A percentile compares a stretch with the other conserved stretches of the same genome.
Conservation (phyloP, 2,113 vertebrate species). For the Plectropomus leopardus region DNA sequence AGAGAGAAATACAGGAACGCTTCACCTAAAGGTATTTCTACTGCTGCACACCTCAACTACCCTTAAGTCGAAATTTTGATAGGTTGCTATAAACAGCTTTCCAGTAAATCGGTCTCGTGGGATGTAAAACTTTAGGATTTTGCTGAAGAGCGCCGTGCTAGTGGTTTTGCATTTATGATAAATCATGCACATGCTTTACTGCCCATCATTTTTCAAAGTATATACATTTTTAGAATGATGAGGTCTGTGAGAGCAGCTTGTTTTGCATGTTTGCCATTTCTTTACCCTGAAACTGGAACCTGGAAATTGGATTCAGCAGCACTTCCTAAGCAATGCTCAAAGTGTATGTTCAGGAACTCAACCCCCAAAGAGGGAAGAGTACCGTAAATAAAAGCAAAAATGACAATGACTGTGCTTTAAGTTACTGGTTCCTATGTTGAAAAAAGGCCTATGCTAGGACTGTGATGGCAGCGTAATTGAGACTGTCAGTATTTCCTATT, state of each 20-base stretch:
- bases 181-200: not conserved
- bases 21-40: conserved; percentile 71
- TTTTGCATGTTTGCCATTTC: not conserved
- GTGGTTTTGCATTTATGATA: not conserved
- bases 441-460: not conserved
- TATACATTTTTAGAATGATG: not conserved
- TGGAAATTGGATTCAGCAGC: not conserved
- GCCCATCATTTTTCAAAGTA: not conserved
- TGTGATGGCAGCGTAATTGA: not conserved
- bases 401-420: not conserved
- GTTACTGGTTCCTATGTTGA: not conserved
- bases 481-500: conserved; percentile 12
- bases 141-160: not conserved
- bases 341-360: not conserved
- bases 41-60: not conserved
- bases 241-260: not conserved
- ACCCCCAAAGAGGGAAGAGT: not conserved
- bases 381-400: not conserved
- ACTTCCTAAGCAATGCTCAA: not conserved
- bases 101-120: not conserved
- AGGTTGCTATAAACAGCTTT: not conserved
- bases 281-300: not conserved
- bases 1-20: conserved; percentile 78
- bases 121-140: not conserved
- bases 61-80: not conserved